phyloP scores from a whole-genome alignment of 2,888 invertebrate genomes.

The Diarsia rubi region DNA sequence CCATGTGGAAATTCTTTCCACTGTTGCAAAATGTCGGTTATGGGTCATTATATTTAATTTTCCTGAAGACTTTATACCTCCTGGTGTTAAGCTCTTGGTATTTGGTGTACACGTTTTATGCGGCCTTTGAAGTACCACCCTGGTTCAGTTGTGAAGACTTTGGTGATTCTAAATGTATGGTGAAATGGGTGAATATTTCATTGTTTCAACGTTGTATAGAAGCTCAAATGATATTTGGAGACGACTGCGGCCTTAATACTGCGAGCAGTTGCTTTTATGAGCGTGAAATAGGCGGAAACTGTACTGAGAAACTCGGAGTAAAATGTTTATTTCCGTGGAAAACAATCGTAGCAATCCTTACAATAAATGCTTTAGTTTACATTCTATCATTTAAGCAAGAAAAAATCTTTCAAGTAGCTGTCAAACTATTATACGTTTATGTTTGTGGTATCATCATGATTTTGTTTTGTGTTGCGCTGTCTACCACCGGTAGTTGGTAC shows the following conservation, averaged over 20 bases:
- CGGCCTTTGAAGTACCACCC: constrained; percentile 81
- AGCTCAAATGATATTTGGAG: constrained; percentile 78
- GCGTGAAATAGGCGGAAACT: constrained; percentile 80
- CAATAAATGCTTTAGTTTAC: constrained; percentile 73
- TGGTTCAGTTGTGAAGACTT: constrained; percentile 83
- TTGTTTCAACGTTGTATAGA: constrained; percentile 86
- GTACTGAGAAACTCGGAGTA: constrained; percentile 66
- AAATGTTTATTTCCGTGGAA: constrained; percentile 79
- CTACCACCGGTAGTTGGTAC: constrained; percentile 83
- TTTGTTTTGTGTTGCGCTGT: constrained; percentile 80
- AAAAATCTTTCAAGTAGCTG: constrained; percentile 74
- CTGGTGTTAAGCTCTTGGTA: constrained; percentile 82
- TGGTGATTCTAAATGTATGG: constrained; percentile 81
- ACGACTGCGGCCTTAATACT: constrained; percentile 85
- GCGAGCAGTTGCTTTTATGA: constrained; percentile 84
- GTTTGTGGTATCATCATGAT: constrained; percentile 73
- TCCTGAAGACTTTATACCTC: constrained; percentile 78
- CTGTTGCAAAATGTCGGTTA: constrained; percentile 81
- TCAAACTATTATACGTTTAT: constrained; percentile 75
- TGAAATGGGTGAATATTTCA: constrained; percentile 83
- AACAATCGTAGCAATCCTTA: constrained; percentile 69
- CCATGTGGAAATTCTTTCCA: constrained; percentile 85
- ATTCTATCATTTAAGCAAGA: constrained; percentile 79
- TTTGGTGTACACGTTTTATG: constrained; percentile 80
- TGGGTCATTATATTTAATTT: constrained; percentile 76